Conservation (phyloP, 2,797 vertebrate species). For the Hirundo rustica region DNA sequence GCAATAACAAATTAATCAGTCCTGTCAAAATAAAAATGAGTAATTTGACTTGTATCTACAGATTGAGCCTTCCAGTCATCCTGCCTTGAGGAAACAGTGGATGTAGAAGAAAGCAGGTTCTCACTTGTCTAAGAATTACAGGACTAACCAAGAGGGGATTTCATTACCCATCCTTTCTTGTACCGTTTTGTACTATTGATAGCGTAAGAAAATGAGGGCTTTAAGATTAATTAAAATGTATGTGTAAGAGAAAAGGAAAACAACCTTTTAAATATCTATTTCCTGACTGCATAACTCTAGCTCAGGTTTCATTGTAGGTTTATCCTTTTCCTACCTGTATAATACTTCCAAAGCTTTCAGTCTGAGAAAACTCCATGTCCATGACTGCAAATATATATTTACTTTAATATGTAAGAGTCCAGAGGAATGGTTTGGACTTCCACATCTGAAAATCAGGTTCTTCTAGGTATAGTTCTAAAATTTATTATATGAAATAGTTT, state of each 20-base stretch:
- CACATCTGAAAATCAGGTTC: background rate
- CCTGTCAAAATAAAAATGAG: background rate
- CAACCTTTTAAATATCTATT: background rate
- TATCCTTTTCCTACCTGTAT: background rate
- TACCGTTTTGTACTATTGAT: background rate
- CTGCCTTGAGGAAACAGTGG: background rate
- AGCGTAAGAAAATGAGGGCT: background rate
- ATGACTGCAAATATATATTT: background rate
- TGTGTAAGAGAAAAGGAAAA: background rate
- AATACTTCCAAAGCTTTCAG: background rate
- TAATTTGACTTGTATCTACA: conserved; percentile 5
- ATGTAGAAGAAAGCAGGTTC: background rate
- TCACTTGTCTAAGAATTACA: background rate
- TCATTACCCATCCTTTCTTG: background rate
- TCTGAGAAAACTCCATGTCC: background rate
- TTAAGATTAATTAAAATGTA: background rate
- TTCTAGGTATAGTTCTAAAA: background rate
- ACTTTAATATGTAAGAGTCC: background rate
- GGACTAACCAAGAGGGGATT: background rate
- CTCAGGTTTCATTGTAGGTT: background rate
- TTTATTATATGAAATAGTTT: rapidly evolving
- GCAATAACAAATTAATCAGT: background rate
- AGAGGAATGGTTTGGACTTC: background rate
- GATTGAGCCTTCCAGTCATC: background rate
- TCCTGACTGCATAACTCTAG: background rate